Conservation (phyloP, 2,888 invertebrate species). For the Tetanocera ferruginea region DNA sequence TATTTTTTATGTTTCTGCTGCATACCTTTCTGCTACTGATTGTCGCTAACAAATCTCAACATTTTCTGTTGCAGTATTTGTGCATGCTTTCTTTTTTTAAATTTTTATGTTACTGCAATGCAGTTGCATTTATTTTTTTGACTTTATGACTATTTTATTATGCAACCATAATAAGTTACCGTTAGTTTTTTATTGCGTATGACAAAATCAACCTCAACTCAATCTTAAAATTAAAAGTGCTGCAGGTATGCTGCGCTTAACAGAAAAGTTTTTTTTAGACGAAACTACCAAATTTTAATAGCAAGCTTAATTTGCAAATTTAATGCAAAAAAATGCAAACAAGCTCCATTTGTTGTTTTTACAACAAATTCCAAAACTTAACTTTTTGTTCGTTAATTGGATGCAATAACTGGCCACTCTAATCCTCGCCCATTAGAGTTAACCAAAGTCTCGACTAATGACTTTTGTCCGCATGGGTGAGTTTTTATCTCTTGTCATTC, state of each 20-base stretch:
- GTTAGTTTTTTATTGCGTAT: slow-evolving; percentile 5
- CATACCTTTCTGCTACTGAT: too few relatives aligned
- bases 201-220: neutral
- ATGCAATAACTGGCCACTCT: neutral
- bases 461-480: too few relatives aligned
- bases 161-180: neutral
- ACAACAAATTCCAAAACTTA: neutral
- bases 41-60: too few relatives aligned
- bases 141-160: slow-evolving; percentile 28
- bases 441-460: too few relatives aligned
- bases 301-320: neutral
- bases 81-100: neutral
- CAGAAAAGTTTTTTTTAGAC: too few relatives aligned
- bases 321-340: neutral
- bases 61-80: too few relatives aligned
- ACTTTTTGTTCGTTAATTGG: neutral
- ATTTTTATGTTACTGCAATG: neutral
- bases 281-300: too few relatives aligned
- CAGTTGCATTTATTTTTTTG: slow-evolving; percentile 14
- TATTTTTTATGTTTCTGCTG: neutral
- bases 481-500: too few relatives aligned
- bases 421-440: too few relatives aligned
- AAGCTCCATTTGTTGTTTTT: neutral
- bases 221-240: neutral
- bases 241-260: too few relatives aligned